Evolutionary conservation across 2,888 invertebrate species (phyloP), one percentile per base, ranked within the genome.

Genomic region (Argyresthia albistria): DNA sequence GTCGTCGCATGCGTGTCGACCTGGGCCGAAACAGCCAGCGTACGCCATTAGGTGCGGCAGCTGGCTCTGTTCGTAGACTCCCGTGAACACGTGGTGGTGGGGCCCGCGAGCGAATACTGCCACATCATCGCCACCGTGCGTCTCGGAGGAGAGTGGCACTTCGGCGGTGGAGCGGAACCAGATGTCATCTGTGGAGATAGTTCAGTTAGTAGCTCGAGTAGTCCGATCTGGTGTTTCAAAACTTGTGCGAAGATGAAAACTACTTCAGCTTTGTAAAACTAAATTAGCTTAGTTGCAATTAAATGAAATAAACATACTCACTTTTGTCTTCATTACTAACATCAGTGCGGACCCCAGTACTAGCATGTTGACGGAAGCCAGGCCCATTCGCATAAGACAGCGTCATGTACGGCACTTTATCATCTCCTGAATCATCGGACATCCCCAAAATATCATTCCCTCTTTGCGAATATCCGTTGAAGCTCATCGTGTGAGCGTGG

Each of bases 61-160:
- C 66, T 90, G 91, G 69, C 91, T 91, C 80, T 95, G 94, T 69
- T 96, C 94, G 69, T 91, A 91, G 47, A 91, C 89, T 8, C 95
- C 94, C 10, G 91, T 88, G 72, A 95, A 93, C 56, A 95, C 80
- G 69, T 92, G 92, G 37, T 93, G 88, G 83, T 91, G 92, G 4
- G 93, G 94, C 52, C 92, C 95, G 52, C 76, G 75, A 59, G 92
- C 91, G 74, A 91, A 94, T 48, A 95, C 91, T 0, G 90, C 90
- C 37, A 95, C 94, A 80, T 95, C 95, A 60, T 95, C 95, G 0
- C 93, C 93, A 11, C 93, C 93, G 70, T 94, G 94, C 15, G 93
- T 93, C 69, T 93, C 93, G 50, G 76, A 74, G 1, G 63, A 64
- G 53, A 91, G 72, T 0, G 93, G 92, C 63, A 93, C 92, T 11